Evolutionary conservation across 2,797 vertebrate species (phyloP), one percentile per base, ranked within the genome.

Genomic region (Salmo trutta): DNA sequence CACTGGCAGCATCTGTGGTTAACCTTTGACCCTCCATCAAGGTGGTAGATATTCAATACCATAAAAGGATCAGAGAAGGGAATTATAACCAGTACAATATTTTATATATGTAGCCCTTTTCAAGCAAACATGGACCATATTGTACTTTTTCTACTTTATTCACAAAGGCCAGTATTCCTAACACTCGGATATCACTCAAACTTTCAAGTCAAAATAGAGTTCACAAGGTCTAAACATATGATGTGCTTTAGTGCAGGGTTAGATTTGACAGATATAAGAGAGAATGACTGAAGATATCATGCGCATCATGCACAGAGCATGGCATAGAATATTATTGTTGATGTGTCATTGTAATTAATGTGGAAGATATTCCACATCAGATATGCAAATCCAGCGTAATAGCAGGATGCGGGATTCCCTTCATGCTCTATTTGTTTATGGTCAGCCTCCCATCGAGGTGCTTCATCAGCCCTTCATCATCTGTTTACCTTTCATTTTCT

Each of bases 391-490:
- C 47, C 8, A 27, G 36, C 21, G 21, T 81, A 82, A 78, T 84
- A 15, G 0, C 0, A 71, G 83, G 71, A 84, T 84, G 74, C 67
- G 1, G 4, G 71, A 73, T 85, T 84, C 88, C 77, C 78, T 85
- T 83, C 72, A 81, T 82, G 69, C 70, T 64, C 29, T 6, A 92
- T 94, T 91, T 93, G 92, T 83, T 86, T 92, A 88, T 83, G 88
- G 89, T 86, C 84, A 79, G 82, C 81, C 88, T 88, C 85, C 80
- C 80, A 83, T 80, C 80, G 29, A 4, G 29, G 24, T 76, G 59
- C 74, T 86, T 86, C 84, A 84, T 86, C 73, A 81, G 79, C 78
- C n/a, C 47, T 67, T 29, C 41, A n/a, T 71, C 14, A 51, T 29
- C 21, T 52, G 65, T 76, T 54, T 56, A 16, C 52, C 52, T 83